Base-by-base conservation (phyloP, 2,797 vertebrate species). In the Micrastur ruficollis region DNA sequence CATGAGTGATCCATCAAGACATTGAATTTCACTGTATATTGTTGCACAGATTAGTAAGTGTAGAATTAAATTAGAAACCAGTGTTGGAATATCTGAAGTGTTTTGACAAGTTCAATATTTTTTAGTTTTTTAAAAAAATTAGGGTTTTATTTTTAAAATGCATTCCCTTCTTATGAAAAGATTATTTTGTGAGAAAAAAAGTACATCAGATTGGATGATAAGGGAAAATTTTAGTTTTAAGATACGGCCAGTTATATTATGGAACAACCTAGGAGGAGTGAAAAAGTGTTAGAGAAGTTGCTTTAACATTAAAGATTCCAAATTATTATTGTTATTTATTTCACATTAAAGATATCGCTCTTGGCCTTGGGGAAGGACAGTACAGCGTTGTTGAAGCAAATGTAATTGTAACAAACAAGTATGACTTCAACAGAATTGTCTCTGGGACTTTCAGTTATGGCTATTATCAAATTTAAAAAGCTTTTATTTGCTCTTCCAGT, bases 1-100 rank as follows among this genome's bases (percentile, higher is more conserved):
- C 98, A 95, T 97, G 98, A 98, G 94, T 96, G 97, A 98, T 98
- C 98, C 92, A 97, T 98, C 98, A 98, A 97, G 97, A 91, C 97
- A 96, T 73, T 97, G 97, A 97, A 91, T 97, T 98, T 94, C 82
- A 83, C 91, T 95, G 88, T 96, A 93, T 97, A 96, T 96, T 95
- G 91, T 96, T 97, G 94, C 74, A 76, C 86, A 78, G 94, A 79
- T 78, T 97, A 96, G 88, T 91, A 86, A 93, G 86, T 90, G 82
- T 82, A 93, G 90, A 97, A 97, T 98, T 98, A 97, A 98, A 98
- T 98, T 95, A 97, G 96, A 97, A 97, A 95, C 65, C 65, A 78
- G 46, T 95, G 87, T 93, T 96, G 62, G 58, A 97, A 86, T 96
- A 93, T 86, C 85, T 96, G 79, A 74, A 82, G 32, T 91, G 42